These are phyloP conservation scores for Sphenodon punctatus DNA, from an alignment of 2,797 vertebrate species.

Conservation along the genomic window DNA sequence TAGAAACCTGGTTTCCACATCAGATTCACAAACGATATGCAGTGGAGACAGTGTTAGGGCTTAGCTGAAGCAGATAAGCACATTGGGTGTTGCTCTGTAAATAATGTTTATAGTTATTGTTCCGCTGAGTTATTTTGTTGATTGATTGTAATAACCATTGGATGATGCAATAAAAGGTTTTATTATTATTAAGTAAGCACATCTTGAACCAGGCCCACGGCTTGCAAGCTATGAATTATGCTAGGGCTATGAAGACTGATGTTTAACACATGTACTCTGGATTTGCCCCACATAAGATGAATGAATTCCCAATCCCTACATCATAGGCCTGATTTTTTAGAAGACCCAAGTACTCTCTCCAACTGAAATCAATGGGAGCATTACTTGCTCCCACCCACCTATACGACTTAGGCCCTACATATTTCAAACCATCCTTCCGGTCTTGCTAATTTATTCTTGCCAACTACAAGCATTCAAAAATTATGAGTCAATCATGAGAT, in stretches of 20 bases:
- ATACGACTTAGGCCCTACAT: background rate
- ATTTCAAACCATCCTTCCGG: background rate
- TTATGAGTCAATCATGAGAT: background rate
- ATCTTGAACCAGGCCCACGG: background rate
- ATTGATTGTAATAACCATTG: too few species aligned
- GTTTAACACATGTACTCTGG: background rate
- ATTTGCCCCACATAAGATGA: background rate
- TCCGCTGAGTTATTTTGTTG: too few species aligned
- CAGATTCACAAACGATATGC: too few species aligned
- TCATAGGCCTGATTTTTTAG: background rate
- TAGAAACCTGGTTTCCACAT: background rate
- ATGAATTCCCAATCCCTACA: background rate
- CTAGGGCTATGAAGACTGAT: background rate
- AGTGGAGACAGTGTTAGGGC: background rate
- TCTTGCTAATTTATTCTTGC: background rate
- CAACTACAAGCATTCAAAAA: background rate
- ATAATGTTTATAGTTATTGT: too few species aligned
- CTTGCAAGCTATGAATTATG: too few species aligned
- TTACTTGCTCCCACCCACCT: accelerated
- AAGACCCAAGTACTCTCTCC: accelerated
- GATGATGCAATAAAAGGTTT: too few species aligned
- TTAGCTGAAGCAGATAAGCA: background rate
- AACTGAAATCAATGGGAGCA: background rate
- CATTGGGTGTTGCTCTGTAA: too few species aligned
- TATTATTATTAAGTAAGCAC: too few species aligned